A percentile compares a stretch with the other conserved stretches of the same genome.
These are phyloP conservation scores for Phymanthus crucifer DNA, from an alignment of 92 coral and sea anemone genomes.

Conservation along the genomic window DNA sequence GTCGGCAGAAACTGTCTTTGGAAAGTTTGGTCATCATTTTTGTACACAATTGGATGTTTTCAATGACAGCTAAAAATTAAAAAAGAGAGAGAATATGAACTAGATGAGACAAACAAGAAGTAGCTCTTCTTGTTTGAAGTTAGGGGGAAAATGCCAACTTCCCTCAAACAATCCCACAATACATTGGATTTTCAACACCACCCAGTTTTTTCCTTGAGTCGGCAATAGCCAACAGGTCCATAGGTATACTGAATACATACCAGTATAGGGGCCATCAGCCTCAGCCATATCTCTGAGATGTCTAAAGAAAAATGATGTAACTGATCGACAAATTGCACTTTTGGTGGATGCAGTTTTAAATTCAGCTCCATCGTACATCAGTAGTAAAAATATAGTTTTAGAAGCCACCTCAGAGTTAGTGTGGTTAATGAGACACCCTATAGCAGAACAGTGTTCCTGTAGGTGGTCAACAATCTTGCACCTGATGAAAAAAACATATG, in stretches of 20 bases:
- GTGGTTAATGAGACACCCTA: constrained; percentile 17
- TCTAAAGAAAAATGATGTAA: constrained; percentile 15
- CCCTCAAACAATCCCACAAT: too few relatives aligned
- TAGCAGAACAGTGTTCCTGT: constrained; percentile 10
- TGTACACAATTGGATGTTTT: constrained; percentile 49
- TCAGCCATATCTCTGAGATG: constrained; percentile 16
- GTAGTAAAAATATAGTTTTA: constrained; percentile 18
- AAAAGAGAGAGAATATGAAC: background rate
- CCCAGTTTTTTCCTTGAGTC: too few relatives aligned
- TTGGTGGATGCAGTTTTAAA: constrained; percentile 16
- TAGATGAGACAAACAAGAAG: too few relatives aligned
- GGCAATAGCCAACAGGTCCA: too few relatives aligned
- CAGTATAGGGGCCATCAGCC: background rate
- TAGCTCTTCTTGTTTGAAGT: too few relatives aligned
- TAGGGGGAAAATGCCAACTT: too few relatives aligned
- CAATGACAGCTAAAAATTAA: constrained; percentile 39
- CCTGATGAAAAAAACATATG: background rate
- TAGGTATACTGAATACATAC: background rate
- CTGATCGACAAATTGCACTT: constrained; percentile 10
- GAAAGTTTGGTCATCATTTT: constrained; percentile 44
- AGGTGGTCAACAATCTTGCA: constrained; percentile 11
- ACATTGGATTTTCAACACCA: too few relatives aligned
- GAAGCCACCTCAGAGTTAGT: constrained; percentile 19
- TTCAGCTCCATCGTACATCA: background rate
- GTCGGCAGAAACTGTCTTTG: constrained; percentile 50